Percentiles rank a stretch among this genome's conserved stretches.
Conservation (phyloP, 2,888 invertebrate species). For the Plagiodera versicolora region DNA sequence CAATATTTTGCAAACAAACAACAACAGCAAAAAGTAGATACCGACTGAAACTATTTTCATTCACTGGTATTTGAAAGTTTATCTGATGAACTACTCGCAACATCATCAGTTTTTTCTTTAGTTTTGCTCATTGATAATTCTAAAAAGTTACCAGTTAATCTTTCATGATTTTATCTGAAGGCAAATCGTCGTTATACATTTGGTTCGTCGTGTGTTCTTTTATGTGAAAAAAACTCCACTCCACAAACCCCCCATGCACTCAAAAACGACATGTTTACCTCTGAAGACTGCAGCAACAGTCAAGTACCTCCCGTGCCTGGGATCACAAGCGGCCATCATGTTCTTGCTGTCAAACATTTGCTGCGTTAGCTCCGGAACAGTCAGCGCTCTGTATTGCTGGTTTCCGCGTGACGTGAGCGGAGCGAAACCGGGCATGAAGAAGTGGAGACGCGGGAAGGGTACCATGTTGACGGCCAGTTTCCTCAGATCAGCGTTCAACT, state of each 20-base stretch:
- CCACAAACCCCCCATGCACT: no score
- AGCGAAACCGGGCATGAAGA: conserved; percentile 96
- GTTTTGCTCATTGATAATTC: no score
- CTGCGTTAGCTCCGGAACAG: conserved; percentile 76
- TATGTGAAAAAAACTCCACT: no score
- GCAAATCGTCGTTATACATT: no score
- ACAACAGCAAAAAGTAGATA: no score
- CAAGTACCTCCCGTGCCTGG: conserved; percentile 69
- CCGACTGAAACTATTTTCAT: neutral
- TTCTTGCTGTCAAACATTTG: conserved; percentile 79
- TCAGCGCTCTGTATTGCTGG: conserved; percentile 71
- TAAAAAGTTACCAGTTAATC: no score
- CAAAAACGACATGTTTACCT: conserved; percentile 49
- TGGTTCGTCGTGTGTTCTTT: no score
- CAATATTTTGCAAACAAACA: no score
- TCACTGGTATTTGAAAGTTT: no score
- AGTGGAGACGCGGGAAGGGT: conserved; percentile 93
- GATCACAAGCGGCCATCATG: conserved; percentile 79
- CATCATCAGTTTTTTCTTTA: no score
- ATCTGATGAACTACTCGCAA: no score
- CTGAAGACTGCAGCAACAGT: conserved; percentile 72
- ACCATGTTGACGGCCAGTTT: conserved; percentile 96
- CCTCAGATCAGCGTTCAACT: conserved; percentile 89
- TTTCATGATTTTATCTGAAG: no score
- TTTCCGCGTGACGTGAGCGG: conserved; percentile 88